Base-by-base conservation (phyloP, 1,140 invertebrate genomes). In the Myzus persicae region DNA sequence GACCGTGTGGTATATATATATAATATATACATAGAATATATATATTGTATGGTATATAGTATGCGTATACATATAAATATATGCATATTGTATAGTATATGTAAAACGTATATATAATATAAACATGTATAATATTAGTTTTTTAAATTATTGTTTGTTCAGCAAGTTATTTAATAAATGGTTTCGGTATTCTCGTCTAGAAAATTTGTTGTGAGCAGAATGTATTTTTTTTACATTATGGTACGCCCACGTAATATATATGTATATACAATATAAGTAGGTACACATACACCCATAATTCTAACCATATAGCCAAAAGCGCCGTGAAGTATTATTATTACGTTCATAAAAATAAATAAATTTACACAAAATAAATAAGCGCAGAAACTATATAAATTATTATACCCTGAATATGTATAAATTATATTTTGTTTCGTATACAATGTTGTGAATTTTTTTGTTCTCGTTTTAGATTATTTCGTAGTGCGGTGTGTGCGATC, bases 101-200 rank as follows among this genome's bases (percentile, higher is more conserved):
- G 9, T 8, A 8, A 48, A 18, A 18, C 20, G 46, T 48, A 48
- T 48, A 48, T n/a, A 67, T 67, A 67, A 67, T 67, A 67, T 67
- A 67, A 67, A 67, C 26, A n/a, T 67, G 31, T 76, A 76, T 76
- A 76, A 76, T 18, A 85, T 85, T 85, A 85, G 26, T 85, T 85
- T 85, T 42, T 42, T 26, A 44, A 85, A 85, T 85, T 85, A 42
- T 85, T 85, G 38, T 85, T 85, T 42, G 40, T 44, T 85, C 82
- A 26, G 38, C 82, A 26, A 85, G 40, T 42, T 85, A 42, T 42
- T 85, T 85, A 40, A 85, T 42, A 42, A 85, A 85, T 31, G 82
- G n/a, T 76, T n/a, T n/a, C 59, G 31, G 59, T 76, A 36, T 76
- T 76, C 38, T 44, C 26, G 82, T 40, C 3, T 40, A 11, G 38